Percentiles rank a stretch among this genome's conserved stretches.
These are phyloP conservation scores for Drosophila subsilvestris DNA, from an alignment of 2,888 invertebrate genomes.

Conservation along the genomic window DNA sequence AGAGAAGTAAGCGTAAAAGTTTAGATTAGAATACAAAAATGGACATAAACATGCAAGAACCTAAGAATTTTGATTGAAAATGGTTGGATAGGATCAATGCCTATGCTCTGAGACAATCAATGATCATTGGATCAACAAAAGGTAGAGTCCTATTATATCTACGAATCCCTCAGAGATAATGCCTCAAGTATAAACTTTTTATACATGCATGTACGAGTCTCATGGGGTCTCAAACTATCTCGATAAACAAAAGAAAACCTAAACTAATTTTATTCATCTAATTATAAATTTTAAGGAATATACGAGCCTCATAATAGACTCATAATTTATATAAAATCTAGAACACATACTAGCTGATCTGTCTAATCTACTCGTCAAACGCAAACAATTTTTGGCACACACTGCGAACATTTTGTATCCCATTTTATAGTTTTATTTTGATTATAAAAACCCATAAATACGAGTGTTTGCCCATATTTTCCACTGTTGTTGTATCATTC, in stretches of 20 bases:
- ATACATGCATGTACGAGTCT: no score
- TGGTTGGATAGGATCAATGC: no score
- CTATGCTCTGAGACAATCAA: not conserved
- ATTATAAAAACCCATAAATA: not conserved
- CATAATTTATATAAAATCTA: not conserved
- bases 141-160: not conserved
- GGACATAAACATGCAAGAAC: no score
- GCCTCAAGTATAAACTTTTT: no score
- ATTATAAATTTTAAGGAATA: not conserved
- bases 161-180: not conserved
- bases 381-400: not conserved
- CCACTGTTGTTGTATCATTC: not conserved
- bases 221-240: not conserved
- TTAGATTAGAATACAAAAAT: no score
- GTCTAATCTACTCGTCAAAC: not conserved
- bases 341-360: not conserved
- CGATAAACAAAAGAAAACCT: not conserved
- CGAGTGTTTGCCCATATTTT: not conserved
- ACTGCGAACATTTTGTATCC: not conserved
- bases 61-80: no score
- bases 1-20: no score
- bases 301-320: not conserved
- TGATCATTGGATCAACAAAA: not conserved
- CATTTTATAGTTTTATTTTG: not conserved
- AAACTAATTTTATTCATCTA: not conserved